Evolutionary conservation across 1,140 invertebrate species (phyloP).

Genomic region (Pseudomyrmex sp.): DNA sequence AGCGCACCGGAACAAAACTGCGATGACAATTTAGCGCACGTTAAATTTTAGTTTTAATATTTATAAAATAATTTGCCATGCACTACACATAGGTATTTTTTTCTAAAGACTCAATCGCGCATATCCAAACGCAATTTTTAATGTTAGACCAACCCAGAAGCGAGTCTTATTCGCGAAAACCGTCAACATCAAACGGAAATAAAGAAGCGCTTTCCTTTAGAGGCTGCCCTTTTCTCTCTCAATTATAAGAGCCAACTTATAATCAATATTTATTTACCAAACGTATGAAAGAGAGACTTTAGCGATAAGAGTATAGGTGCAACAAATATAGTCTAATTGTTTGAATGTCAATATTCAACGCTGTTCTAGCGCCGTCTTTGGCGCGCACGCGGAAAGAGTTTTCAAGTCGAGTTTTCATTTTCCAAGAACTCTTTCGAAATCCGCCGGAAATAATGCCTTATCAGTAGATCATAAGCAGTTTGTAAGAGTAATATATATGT

Average conservation of each 20-base stretch:
- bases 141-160: neutral
- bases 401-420: constrained; percentile 31
- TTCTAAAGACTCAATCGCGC: constrained; percentile 17
- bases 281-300: no score
- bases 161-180: constrained; percentile 1
- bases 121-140: constrained; percentile 25
- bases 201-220: constrained; percentile 12
- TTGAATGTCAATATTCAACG: no score
- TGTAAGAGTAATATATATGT: constrained; percentile 69
- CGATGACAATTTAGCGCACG: constrained; percentile 47
- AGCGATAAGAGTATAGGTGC: no score
- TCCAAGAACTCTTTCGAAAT: constrained; percentile 55
- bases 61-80: constrained; percentile 35
- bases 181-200: neutral
- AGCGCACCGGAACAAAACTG: constrained; percentile 47
- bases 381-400: neutral
- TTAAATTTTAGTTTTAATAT: constrained; percentile 47
- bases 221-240: constrained; percentile 29
- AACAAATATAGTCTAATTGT: no score
- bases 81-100: constrained; percentile 23
- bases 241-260: constrained; percentile 8
- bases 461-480: constrained; percentile 68
- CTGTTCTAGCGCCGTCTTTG: neutral
- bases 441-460: constrained; percentile 74
- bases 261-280: constrained; percentile 1